Conservation (phyloP, 2,797 vertebrate species). For the Xyrichtys novacula region DNA sequence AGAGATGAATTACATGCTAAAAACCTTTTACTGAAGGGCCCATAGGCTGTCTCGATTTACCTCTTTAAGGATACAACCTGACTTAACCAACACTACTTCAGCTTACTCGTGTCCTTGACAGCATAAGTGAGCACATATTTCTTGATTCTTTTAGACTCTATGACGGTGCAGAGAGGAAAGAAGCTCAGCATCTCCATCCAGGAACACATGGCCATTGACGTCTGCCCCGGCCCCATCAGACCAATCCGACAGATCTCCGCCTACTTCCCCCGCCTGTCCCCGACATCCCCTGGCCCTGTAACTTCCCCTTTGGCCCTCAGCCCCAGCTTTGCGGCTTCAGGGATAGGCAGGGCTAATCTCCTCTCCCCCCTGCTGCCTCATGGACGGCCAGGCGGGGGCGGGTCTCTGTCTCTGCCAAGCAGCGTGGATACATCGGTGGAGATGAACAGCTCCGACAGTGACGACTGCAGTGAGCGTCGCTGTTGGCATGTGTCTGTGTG, state of each 20-base stretch:
- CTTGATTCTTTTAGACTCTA: constrained; percentile 64
- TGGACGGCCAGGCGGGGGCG: constrained; percentile 54
- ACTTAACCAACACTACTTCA: too few species aligned
- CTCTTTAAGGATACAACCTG: too few species aligned
- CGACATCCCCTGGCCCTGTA: constrained; percentile 60
- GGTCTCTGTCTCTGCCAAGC: constrained; percentile 69
- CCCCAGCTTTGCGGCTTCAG: constrained; percentile 43
- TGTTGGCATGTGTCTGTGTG: constrained; percentile 58
- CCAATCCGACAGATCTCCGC: constrained; percentile 87
- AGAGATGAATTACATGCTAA: too few species aligned
- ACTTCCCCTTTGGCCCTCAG: constrained; percentile 63
- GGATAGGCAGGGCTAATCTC: constrained; percentile 55
- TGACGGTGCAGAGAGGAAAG: constrained; percentile 71
- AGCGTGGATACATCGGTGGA: constrained; percentile 82
- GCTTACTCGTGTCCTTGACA: too few species aligned
- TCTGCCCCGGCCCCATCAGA: constrained; percentile 86
- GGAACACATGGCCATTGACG: constrained; percentile 89
- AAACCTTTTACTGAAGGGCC: too few species aligned
- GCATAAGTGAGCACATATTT: background rate
- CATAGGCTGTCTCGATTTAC: too few species aligned
- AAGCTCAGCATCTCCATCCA: constrained; percentile 86
- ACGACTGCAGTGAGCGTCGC: constrained; percentile 82
- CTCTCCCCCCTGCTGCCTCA: constrained; percentile 71
- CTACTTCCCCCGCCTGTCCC: constrained; percentile 86
- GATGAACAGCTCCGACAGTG: constrained; percentile 82